Evolutionary conservation across 2,113 vertebrate species (phyloP), one percentile per base, ranked within the genome.

Genomic region (Burhinus bistriatus): DNA sequence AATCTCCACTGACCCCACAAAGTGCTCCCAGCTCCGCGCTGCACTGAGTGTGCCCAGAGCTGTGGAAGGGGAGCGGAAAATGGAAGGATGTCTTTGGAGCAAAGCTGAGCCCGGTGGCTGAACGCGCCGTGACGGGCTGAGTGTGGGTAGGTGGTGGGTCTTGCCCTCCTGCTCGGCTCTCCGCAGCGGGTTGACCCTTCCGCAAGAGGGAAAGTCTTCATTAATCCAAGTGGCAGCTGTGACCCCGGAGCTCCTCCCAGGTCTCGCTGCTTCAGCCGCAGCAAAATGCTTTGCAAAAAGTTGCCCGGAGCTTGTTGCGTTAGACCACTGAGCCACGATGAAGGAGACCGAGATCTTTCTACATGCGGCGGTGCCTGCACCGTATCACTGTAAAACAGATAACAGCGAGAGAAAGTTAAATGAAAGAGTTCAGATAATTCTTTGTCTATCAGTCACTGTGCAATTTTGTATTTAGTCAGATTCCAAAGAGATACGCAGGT

Each of bases 361-460:
- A 22, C 17, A 1, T 1, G 36, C 49, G n/a, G 64, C 58, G 11
- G 14, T 38, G 20, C 9, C 1, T 9, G 25, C 23, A 12, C n/a
- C 8, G 0, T 40, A 5, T 44, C 29, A 2, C 51, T 29, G 58
- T 17, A 25, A 36, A 45, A 38, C 18, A 51, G 52, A 23, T 25
- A 52, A 22, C 38, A 21, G 57, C 5, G 1, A n/a, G 64, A 83
- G 49, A n/a, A 77, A 57, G 27, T 34, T 44, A 72, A 79, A n/a
- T 20, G 30, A 34, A 51, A 58, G 8, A 25, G 45, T 25, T 72
- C 44, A 45, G 44, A 15, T 59, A 65, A 58, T 45, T 58, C 73
- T 58, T 72, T 72, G 65, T 38, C 73, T 44, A 15, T 72, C 44
- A 38, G 14, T 66, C 59, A 34, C 22, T 25, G 11, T 11, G 5